A percentile compares a stretch with the other conserved stretches of the same genome.
These are phyloP conservation scores for Gymnoscopelus microlampas DNA, from an alignment of 2,797 vertebrate genomes.

Conservation along the genomic window DNA sequence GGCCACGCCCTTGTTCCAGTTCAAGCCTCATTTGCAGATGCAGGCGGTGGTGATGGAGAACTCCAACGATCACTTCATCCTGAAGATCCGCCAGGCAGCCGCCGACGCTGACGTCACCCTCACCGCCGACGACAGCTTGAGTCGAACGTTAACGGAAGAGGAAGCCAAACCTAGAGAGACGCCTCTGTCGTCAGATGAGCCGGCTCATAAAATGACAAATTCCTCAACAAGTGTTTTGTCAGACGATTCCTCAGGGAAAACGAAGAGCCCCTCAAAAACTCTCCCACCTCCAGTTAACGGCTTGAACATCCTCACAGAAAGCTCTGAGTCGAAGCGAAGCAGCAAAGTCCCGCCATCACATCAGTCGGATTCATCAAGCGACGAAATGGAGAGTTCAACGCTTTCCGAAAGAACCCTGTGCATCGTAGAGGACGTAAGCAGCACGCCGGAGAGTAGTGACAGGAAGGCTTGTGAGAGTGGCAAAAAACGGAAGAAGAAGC, in stretches of 20 bases:
- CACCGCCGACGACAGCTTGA: slow-evolving; percentile 43
- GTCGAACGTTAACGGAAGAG: slow-evolving; percentile 41
- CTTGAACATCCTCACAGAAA: background rate
- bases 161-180: background rate
- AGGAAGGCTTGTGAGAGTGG: slow-evolving; percentile 40
- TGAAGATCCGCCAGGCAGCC: slow-evolving; percentile 90
- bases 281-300: background rate
- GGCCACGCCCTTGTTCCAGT: slow-evolving; percentile 78
- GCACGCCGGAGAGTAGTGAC: slow-evolving; percentile 53
- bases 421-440: slow-evolving; percentile 10
- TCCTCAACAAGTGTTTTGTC: background rate
- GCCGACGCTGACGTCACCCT: slow-evolving; percentile 17
- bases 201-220: background rate
- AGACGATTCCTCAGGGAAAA: background rate
- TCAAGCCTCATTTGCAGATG: slow-evolving; percentile 91
- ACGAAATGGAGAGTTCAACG: slow-evolving; percentile 18
- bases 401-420: slow-evolving; percentile 26
- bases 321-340: background rate
- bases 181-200: background rate
- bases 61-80: slow-evolving; percentile 96
- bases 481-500: slow-evolving; percentile 87
- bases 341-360: background rate
- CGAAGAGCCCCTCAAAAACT: background rate
- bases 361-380: slow-evolving; percentile 5
- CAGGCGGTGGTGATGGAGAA: slow-evolving; percentile 96